Evolutionary conservation across 2,888 invertebrate genomes (phyloP), one percentile per base, ranked within the genome.

Genomic region (Lasioglossum zephyrum): DNA sequence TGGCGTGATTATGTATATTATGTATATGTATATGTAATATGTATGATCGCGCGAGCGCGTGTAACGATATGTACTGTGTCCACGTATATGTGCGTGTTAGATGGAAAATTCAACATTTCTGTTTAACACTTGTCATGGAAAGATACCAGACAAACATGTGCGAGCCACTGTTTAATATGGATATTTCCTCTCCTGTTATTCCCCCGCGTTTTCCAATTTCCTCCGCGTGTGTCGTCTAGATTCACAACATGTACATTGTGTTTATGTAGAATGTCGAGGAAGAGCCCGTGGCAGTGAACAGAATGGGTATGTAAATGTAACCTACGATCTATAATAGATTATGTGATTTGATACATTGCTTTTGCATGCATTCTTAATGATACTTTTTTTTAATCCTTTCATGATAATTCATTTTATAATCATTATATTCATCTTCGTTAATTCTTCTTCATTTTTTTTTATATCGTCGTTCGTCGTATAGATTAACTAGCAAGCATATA

Each of bases 331-430:
- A 93, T 91, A 84, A 85, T 85, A 93, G 93, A 94, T 92, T 94
- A 94, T 92, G 93, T 92, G 92, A 94, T 93, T 94, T 94, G 93
- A 95, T 93, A 94, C 93, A 93, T 94, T 93, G 93, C 92, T 93
- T 93, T 92, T 92, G 92, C 93, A 94, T 94, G 94, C 94, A 94
- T 91, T 94, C 91, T 93, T 93, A 91, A 90, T 91, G 90, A 91
- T 92, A 92, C 87, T 89, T 90, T 9, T 31, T 77, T 60, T 72
- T 79, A 39, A 69, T 69, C 79, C 81, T 73, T 90, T 87, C 89
- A 84, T 86, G 82, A 70, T 90, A 84, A 86, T 87, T 83, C 82
- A 70, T 41, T 89, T 90, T 90, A 89, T 90, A 88, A 83, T 84
- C 81, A 79, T 89, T 90, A 91, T 87, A 89, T 85, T 88, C 85